Conservation (phyloP, 2,888 invertebrate genomes). For the Heteromyza rotundicornis region DNA sequence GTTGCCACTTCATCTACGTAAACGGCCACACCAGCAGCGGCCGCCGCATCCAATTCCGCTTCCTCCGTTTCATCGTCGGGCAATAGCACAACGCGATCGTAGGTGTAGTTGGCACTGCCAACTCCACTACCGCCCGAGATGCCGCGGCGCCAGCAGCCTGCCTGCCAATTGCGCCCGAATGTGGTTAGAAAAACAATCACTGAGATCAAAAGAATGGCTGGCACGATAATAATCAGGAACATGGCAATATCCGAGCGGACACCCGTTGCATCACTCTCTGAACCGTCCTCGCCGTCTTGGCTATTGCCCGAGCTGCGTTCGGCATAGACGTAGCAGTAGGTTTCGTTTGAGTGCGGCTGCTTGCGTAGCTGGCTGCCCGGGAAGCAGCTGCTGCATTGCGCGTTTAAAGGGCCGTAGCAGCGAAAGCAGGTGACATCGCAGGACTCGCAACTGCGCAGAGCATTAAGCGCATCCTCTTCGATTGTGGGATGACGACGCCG, state of each 20-base stretch:
- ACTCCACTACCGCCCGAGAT: not conserved
- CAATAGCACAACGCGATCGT: slow-evolving; percentile 49
- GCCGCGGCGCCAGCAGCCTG: not conserved
- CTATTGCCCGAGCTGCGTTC: slow-evolving; percentile 54
- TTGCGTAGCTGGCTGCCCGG: slow-evolving; percentile 52
- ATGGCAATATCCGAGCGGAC: slow-evolving; percentile 11
- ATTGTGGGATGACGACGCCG: slow-evolving; percentile 28
- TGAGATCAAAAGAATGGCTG: slow-evolving; percentile 37
- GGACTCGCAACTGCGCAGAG: slow-evolving; percentile 39
- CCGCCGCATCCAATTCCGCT: slow-evolving; percentile 38
- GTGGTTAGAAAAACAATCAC: slow-evolving; percentile 30
- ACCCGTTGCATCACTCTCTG: slow-evolving; percentile 11
- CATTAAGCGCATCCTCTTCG: slow-evolving; percentile 3
- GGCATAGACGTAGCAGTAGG: slow-evolving; percentile 55
- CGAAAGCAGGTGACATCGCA: slow-evolving; percentile 57
- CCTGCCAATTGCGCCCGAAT: slow-evolving; percentile 20
- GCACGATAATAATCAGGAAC: slow-evolving; percentile 39
- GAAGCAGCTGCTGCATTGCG: slow-evolving; percentile 57
- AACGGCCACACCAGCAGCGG: slow-evolving; percentile 32
- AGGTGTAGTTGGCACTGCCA: slow-evolving; percentile 35
- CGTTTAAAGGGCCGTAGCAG: slow-evolving; percentile 53
- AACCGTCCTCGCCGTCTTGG: slow-evolving; percentile 23
- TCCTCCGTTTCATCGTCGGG: slow-evolving; percentile 34
- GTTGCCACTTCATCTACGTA: not conserved
- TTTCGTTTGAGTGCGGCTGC: slow-evolving; percentile 43